Percentiles rank a stretch among this genome's conserved stretches.
Evolutionary conservation across 2,113 vertebrate species (phyloP).

Genomic region (Crotalus viridis): DNA sequence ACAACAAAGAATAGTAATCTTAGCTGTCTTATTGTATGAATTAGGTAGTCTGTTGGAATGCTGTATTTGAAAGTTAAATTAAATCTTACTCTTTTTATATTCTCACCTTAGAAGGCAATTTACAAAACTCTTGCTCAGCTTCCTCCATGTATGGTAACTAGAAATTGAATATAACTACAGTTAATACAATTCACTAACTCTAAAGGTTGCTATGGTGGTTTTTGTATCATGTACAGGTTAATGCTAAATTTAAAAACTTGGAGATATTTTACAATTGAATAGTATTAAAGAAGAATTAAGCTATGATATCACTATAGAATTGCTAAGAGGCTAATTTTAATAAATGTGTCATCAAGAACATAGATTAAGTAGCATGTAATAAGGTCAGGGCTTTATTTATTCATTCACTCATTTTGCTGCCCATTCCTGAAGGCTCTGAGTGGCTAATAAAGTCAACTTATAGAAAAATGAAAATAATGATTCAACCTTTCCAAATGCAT

Average conservation of each 20-base stretch:
- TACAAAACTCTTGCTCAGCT: background rate
- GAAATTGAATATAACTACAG: fast-evolving
- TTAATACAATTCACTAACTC: background rate
- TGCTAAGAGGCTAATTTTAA: slow-evolving; percentile 17
- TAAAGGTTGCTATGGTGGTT: background rate
- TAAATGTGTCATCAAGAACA: slow-evolving; percentile 33
- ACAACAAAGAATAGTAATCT: background rate
- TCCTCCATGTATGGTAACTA: background rate
- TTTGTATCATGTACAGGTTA: background rate
- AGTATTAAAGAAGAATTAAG: background rate
- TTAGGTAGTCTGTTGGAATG: background rate
- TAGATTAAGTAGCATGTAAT: slow-evolving; percentile 62
- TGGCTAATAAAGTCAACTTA: background rate
- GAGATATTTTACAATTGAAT: background rate
- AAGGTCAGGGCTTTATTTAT: slow-evolving; percentile 59
- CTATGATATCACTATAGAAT: slow-evolving; percentile 2
- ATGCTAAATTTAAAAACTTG: background rate
- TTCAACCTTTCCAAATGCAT: background rate
- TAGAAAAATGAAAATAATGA: background rate
- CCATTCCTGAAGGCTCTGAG: background rate
- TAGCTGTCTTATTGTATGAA: slow-evolving; percentile 28
- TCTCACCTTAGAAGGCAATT: background rate
- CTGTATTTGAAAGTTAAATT: background rate
- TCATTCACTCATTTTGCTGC: background rate
- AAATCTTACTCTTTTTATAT: background rate